These are phyloP conservation scores for Acanthoscelides obtectus DNA, from an alignment of 2,888 invertebrate genomes.

Conservation along the genomic window DNA sequence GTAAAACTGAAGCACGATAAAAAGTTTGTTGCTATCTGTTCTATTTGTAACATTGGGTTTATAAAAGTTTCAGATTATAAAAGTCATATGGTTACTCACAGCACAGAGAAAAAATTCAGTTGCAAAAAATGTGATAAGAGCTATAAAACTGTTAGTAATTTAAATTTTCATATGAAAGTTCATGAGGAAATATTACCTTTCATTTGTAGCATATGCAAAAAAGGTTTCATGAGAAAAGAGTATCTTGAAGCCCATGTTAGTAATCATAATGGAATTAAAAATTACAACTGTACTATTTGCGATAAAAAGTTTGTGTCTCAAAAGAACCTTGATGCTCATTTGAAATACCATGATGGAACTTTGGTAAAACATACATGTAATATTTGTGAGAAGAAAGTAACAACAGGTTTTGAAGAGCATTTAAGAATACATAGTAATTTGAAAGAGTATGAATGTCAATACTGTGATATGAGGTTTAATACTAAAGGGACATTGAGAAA, in stretches of 20 bases:
- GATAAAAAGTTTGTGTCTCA: slow-evolving; percentile 42
- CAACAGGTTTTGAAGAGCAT: slow-evolving; percentile 42
- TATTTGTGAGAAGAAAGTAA: slow-evolving; percentile 41
- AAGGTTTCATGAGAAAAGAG: slow-evolving; percentile 45
- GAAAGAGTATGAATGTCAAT: slow-evolving; percentile 41
- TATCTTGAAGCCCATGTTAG: slow-evolving; percentile 43
- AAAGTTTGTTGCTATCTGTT: slow-evolving; percentile 43
- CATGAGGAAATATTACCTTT: slow-evolving; percentile 39
- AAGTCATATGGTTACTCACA: slow-evolving; percentile 43
- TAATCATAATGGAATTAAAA: slow-evolving; percentile 42
- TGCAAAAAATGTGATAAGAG: slow-evolving; percentile 42
- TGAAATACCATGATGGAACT: slow-evolving; percentile 41
- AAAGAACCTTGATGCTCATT: slow-evolving; percentile 43
- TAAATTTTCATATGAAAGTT: slow-evolving; percentile 45
- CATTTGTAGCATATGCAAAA: slow-evolving; percentile 38
- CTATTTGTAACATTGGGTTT: slow-evolving; percentile 45
- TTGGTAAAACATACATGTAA: slow-evolving; percentile 38
- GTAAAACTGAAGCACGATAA: slow-evolving; percentile 43
- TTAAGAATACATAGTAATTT: slow-evolving; percentile 42
- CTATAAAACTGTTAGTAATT: slow-evolving; percentile 44
- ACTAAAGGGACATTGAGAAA: slow-evolving; percentile 42
- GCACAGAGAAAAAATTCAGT: slow-evolving; percentile 41
- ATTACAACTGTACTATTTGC: slow-evolving; percentile 38
- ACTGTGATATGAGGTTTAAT: slow-evolving; percentile 41
- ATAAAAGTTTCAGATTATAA: slow-evolving; percentile 44